Evolutionary conservation across 2,113 vertebrate genomes (phyloP), one percentile per base, ranked within the genome.

Genomic region (Rhodinocichla rosea): DNA sequence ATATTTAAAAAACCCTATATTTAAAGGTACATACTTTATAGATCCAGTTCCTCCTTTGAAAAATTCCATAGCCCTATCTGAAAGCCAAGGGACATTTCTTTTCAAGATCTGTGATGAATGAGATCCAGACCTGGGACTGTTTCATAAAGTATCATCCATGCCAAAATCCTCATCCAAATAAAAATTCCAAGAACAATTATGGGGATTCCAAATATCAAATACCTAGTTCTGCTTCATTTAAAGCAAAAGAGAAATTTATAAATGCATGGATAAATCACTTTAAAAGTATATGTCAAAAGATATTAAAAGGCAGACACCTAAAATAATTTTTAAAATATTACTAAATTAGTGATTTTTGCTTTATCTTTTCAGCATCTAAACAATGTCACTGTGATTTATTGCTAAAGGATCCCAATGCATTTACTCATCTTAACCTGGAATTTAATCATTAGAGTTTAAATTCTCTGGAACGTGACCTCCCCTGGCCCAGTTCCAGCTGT

Each of bases 141-240:
- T 92, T 80, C 49, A 26, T 69, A 56, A 90, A 89, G 56, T 11
- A 64, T 59, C 64, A 60, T 28, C 68, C 28, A 9, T 44, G 90
- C 94, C 95, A 97, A 92, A 76, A 74, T 18, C 73, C 65, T 60
- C 69, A 71, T 94, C 94, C 95, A 95, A 87, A 95, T 73, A 82
- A 85, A 92, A 94, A 90, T 87, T 94, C 90, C 90, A 95, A 60
- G 87, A 95, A 91, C 68, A 76, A 53, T 73, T 74, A 86, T 24
- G 68, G 55, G 57, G 64, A 83, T 86, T 90, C 89, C 78, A 85
- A 81, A 78, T 83, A 93, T 84, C 71, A 83, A 83, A 96, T 79
- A 40, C 42, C 42, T 49, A 67, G 30, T 52, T 87, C 79, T 94
- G 73, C 65, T 75, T 21, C 69, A 83, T 68, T 92, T 73, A 91